Conservation (phyloP, 53 echinoderm and acorn worm species). For the Luidia sarsii region DNA sequence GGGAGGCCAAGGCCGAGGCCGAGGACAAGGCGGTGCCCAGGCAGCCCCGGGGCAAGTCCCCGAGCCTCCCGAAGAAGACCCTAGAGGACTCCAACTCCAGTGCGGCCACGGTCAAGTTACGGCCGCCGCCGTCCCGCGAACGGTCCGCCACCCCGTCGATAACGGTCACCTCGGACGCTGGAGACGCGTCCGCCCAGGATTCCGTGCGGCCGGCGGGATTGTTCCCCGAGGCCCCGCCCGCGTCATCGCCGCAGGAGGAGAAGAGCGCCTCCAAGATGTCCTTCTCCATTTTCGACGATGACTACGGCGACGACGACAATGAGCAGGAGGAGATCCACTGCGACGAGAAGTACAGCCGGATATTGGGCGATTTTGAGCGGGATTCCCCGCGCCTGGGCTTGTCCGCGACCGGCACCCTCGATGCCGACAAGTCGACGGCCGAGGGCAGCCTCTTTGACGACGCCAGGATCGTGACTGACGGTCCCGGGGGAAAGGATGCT, state of each 20-base stretch:
- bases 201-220: neutral
- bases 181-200: neutral
- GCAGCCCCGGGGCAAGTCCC: constrained; percentile 22
- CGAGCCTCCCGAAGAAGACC: constrained; percentile 29
- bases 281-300: constrained; percentile 61
- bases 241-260: neutral
- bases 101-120: constrained; percentile 62
- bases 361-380: neutral
- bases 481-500: neutral
- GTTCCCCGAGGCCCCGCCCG: neutral
- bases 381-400: neutral
- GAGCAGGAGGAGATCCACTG: constrained; percentile 29
- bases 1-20: too few species aligned
- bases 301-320: constrained; percentile 38
- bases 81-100: constrained; percentile 57
- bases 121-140: constrained; percentile 13
- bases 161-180: neutral
- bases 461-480: neutral
- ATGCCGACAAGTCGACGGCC: neutral
- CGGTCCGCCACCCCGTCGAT: neutral
- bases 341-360: constrained; percentile 1
- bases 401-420: neutral
- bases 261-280: neutral
- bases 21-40: neutral
- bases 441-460: neutral